These are phyloP conservation scores for Lithophane ornitopus DNA, from an alignment of 2,888 invertebrate genomes.

Conservation along the genomic window DNA sequence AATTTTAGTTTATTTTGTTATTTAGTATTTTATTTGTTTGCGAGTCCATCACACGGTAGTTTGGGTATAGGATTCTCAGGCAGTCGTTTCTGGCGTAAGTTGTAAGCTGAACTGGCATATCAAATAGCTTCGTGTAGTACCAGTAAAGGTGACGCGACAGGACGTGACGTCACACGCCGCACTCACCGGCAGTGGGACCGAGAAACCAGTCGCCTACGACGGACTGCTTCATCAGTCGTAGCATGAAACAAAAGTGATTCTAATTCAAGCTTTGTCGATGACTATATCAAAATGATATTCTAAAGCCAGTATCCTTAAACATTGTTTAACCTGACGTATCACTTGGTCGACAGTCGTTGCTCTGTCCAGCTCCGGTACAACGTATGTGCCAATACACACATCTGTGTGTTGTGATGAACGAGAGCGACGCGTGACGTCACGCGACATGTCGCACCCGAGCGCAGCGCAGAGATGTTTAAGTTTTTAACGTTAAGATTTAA, in stretches of 20 bases:
- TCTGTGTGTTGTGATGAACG: background rate
- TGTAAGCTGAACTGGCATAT: slow-evolving; percentile 49
- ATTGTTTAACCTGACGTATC: background rate
- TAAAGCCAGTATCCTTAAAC: background rate
- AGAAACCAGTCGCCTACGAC: background rate
- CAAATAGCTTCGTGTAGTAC: slow-evolving; percentile 40
- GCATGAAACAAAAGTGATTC: background rate
- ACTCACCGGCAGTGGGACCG: background rate
- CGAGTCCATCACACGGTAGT: slow-evolving; percentile 67
- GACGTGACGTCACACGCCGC: slow-evolving; percentile 42
- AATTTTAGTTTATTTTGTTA: slow-evolving; percentile 88
- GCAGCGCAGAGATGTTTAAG: slow-evolving; percentile 32
- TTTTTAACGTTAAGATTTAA: slow-evolving; percentile 46
- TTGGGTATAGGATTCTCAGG: slow-evolving; percentile 40
- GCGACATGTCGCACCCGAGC: slow-evolving; percentile 2
- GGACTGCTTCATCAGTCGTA: background rate
- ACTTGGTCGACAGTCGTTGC: slow-evolving; percentile 4
- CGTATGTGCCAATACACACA: slow-evolving; percentile 39
- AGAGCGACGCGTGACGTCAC: slow-evolving; percentile 43
- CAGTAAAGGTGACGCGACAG: background rate
- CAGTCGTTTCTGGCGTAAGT: slow-evolving; percentile 26
- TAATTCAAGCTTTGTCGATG: background rate
- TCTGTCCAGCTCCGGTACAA: background rate
- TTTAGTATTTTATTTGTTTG: slow-evolving; percentile 88
- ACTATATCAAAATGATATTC: background rate